A percentile compares a stretch with the other conserved stretches of the same genome.
phyloP scores from a whole-genome alignment of 2,797 vertebrate species.

The Spinus olivaceus region DNA sequence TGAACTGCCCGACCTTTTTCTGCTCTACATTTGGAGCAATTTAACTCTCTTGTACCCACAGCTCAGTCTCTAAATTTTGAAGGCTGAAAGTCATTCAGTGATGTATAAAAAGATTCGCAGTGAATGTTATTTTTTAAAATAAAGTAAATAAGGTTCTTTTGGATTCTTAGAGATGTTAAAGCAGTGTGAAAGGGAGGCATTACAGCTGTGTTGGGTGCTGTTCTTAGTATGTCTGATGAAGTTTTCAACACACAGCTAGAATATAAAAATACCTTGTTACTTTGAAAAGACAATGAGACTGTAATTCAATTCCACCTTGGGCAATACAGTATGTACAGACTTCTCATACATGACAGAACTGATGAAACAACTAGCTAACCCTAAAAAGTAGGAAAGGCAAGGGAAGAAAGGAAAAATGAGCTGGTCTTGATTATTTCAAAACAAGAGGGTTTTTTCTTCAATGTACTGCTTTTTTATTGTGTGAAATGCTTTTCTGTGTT shows the following conservation, averaged over 20 bases:
- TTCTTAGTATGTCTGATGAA: not conserved
- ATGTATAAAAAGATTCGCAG: not conserved
- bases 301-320: not conserved
- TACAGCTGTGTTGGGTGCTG: not conserved
- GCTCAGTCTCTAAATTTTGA: not conserved
- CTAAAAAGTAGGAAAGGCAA: not conserved
- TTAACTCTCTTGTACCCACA: not conserved
- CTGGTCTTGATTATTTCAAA: not conserved
- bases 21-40: not conserved
- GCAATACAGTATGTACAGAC: not conserved
- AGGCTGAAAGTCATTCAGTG: not conserved
- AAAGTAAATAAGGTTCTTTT: not conserved
- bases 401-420: not conserved
- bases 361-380: not conserved
- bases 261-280: not conserved
- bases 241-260: not conserved
- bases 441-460: not conserved
- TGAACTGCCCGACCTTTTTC: not conserved
- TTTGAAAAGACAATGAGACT: not conserved
- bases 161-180: not conserved
- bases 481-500: not conserved
- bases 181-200: not conserved
- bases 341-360: not conserved
- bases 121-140: not conserved
- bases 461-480: not conserved